These are phyloP conservation scores for Sternarchorhynchus goeldii DNA, from an alignment of 2,797 vertebrate genomes.

Conservation along the genomic window DNA sequence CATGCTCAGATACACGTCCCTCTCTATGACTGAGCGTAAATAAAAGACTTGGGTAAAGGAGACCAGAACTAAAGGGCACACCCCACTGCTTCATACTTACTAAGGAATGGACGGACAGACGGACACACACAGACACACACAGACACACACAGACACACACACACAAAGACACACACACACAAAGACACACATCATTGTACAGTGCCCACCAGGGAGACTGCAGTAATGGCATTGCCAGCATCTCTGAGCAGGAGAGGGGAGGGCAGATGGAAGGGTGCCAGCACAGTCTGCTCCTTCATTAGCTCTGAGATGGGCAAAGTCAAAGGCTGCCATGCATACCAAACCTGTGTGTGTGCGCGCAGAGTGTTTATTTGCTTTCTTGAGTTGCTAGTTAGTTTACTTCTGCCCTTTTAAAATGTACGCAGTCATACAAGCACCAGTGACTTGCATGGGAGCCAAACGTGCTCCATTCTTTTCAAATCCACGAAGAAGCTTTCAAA, in stretches of 20 bases:
- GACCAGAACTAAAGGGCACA: conserved; percentile 51
- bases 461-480: not conserved
- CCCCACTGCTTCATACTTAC: conserved; percentile 47
- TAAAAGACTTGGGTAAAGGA: conserved; percentile 49
- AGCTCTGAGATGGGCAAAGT: conserved; percentile 46
- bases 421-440: not conserved
- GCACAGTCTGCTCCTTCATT: conserved; percentile 53
- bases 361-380: conserved; percentile 15
- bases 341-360: conserved; percentile 40
- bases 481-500: not conserved
- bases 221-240: conserved; percentile 63
- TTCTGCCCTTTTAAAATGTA: not conserved
- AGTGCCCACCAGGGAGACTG: conserved; percentile 56
- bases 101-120: conserved; percentile 50
- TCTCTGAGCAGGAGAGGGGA: conserved; percentile 50
- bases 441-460: no score
- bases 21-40: conserved; percentile 42
- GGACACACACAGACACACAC: conserved; percentile 44
- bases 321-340: conserved; percentile 51
- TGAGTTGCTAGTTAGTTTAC: conserved; percentile 13
- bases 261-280: conserved; percentile 44
- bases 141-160: conserved; percentile 29
- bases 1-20: conserved; percentile 15
- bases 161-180: conserved; percentile 39
- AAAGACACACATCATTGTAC: conserved; percentile 44